These are phyloP conservation scores for Diaphora mendica DNA, from an alignment of 2,888 invertebrate species.

Conservation along the genomic window DNA sequence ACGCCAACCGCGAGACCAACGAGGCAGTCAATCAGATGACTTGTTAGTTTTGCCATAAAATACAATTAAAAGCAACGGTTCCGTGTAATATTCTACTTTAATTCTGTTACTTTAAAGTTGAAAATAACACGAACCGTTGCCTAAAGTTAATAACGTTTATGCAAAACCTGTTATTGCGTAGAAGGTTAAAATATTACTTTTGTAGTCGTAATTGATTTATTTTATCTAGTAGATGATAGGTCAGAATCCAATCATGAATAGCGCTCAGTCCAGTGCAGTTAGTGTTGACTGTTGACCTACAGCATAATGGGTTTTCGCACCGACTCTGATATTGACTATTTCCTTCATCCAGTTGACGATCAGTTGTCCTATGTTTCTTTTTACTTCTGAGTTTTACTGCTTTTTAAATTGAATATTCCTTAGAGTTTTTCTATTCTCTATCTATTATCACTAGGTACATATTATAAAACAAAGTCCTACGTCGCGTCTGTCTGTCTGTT, in stretches of 20 bases:
- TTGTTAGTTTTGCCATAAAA: background rate
- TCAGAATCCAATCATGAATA: slow-evolving; percentile 46
- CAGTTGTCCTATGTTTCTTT: slow-evolving; percentile 9
- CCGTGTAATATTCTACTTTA: too few relatives aligned
- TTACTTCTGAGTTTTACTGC: background rate
- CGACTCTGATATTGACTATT: slow-evolving; percentile 44
- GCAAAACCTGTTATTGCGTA: background rate
- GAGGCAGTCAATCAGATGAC: background rate
- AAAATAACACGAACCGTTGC: too few relatives aligned
- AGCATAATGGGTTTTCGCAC: slow-evolving; percentile 45
- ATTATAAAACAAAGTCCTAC: too few relatives aligned
- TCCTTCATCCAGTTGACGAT: slow-evolving; percentile 33
- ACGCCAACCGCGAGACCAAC: too few relatives aligned
- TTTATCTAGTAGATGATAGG: slow-evolving; percentile 26
- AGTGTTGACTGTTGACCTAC: slow-evolving; percentile 48
- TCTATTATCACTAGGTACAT: too few relatives aligned
- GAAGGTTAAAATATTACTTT: background rate
- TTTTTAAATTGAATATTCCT: background rate
- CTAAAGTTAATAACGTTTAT: too few relatives aligned
- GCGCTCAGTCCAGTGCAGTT: slow-evolving; percentile 38
- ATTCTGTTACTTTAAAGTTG: too few relatives aligned
- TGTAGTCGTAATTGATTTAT: slow-evolving; percentile 1
- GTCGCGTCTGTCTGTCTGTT: too few relatives aligned
- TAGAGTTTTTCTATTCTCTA: background rate
- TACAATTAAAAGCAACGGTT: background rate